Percentiles rank a stretch among this genome's conserved stretches.
phyloP scores from a whole-genome alignment of 2,888 invertebrate species.

The Oxycera nigricornis region DNA sequence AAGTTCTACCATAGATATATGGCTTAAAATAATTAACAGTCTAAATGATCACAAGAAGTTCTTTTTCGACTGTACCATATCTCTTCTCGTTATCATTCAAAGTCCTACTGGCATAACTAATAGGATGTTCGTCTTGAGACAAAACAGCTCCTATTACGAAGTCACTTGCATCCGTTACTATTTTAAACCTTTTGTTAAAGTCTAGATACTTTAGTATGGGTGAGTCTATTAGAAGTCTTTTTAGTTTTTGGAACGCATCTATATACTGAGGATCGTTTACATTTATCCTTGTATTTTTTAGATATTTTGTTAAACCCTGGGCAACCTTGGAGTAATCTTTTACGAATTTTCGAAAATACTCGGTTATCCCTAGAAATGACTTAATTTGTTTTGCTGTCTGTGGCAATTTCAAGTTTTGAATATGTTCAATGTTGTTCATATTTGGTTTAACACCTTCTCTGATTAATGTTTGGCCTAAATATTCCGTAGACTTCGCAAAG shows the following conservation, averaged over 20 bases:
- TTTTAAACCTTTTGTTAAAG: constrained; percentile 44
- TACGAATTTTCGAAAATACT: constrained; percentile 50
- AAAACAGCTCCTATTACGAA: constrained; percentile 18
- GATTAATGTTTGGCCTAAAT: too few relatives aligned
- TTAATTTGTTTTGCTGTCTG: constrained; percentile 47
- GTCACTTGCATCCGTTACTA: constrained; percentile 44
- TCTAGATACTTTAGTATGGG: constrained; percentile 46
- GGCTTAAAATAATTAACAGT: constrained; percentile 31
- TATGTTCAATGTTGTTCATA: constrained; percentile 48
- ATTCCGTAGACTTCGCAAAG: too few relatives aligned
- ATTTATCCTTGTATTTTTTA: constrained; percentile 32
- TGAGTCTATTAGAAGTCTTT: constrained; percentile 40
- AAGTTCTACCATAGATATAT: constrained; percentile 42
- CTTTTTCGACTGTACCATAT: constrained; percentile 35
- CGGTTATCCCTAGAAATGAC: constrained; percentile 48
- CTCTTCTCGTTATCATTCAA: constrained; percentile 31
- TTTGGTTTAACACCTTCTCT: too few relatives aligned
- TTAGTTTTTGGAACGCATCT: constrained; percentile 43
- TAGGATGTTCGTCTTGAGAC: constrained; percentile 8
- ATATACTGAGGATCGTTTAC: constrained; percentile 7
- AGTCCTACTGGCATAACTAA: constrained; percentile 21
- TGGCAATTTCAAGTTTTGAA: constrained; percentile 48
- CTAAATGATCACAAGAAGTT: constrained; percentile 38
- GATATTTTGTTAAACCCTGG: constrained; percentile 41
- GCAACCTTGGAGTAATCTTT: constrained; percentile 46